These are phyloP conservation scores for Ifrita kowaldi DNA, from an alignment of 2,113 vertebrate species.

Conservation along the genomic window DNA sequence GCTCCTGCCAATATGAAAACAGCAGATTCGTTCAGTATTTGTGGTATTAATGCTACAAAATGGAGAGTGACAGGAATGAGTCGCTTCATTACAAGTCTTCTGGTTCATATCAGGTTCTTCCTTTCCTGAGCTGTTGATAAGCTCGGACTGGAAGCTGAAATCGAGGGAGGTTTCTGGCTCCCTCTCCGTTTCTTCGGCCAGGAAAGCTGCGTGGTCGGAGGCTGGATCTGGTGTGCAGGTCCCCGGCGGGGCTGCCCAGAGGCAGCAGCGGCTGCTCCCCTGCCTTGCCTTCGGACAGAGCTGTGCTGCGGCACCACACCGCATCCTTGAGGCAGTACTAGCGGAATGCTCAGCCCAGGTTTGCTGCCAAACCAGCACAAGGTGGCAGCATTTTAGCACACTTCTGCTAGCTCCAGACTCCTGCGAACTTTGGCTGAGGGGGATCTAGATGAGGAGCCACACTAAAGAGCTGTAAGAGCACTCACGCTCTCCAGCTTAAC, in stretches of 20 bases:
- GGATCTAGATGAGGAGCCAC: not conserved
- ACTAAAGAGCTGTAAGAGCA: fast-evolving
- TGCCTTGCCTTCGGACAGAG: fast-evolving
- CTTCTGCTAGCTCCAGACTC: not conserved
- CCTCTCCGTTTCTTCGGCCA: fast-evolving
- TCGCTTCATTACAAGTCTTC: no score
- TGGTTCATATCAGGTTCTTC: not conserved
- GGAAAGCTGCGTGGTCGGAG: fast-evolving
- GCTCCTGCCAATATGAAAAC: not conserved
- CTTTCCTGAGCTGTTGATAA: not conserved
- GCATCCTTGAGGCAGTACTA: fast-evolving
- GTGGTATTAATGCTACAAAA: not conserved
- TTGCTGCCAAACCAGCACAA: conserved; percentile 9
- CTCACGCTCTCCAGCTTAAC: not conserved
- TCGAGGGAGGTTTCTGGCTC: not conserved
- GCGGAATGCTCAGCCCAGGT: fast-evolving
- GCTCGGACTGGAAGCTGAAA: not conserved
- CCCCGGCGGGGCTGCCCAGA: fast-evolving
- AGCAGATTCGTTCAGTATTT: not conserved
- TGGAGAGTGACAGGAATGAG: not conserved
- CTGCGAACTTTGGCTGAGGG: fast-evolving
- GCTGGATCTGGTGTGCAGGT: fast-evolving
- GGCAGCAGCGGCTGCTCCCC: not conserved
- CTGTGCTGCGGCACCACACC: fast-evolving
- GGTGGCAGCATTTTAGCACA: conserved; percentile 62